Conservation (phyloP, 2,113 vertebrate species). For the Heliornis fulica region DNA sequence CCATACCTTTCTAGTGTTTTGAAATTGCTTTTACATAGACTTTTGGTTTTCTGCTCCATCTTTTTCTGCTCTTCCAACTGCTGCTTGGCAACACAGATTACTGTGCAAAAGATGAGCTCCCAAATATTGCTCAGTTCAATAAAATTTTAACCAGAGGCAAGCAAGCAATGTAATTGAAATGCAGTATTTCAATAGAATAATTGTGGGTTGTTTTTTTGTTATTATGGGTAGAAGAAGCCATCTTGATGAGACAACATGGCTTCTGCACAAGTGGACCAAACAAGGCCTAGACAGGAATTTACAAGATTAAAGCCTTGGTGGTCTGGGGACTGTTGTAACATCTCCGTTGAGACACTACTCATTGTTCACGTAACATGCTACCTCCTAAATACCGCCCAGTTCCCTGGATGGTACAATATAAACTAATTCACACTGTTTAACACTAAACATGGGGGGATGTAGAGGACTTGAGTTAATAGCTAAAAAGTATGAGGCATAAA, state of each 20-base stretch:
- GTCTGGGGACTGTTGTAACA: neutral
- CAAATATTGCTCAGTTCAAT: neutral
- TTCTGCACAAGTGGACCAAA: neutral
- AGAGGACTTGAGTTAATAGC: neutral
- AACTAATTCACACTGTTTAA: neutral
- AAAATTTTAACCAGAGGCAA: conserved; percentile 11
- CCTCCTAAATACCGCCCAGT: neutral
- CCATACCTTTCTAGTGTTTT: neutral
- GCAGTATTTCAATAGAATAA: neutral
- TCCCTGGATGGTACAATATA: neutral
- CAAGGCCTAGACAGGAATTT: neutral
- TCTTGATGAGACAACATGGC: neutral
- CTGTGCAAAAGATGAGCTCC: neutral
- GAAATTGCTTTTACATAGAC: neutral
- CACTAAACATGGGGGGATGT: neutral
- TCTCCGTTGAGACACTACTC: neutral
- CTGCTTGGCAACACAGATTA: conserved; percentile 13
- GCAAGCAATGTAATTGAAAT: neutral
- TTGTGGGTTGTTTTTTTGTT: neutral
- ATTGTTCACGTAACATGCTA: neutral
- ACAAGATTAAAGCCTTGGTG: neutral
- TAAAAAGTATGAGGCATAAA: neutral
- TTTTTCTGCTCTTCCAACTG: neutral
- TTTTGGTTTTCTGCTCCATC: neutral
- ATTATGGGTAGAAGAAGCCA: neutral